These are phyloP conservation scores for Lutjanus argentimaculatus DNA, from an alignment of 2,797 vertebrate species.

Conservation along the genomic window DNA sequence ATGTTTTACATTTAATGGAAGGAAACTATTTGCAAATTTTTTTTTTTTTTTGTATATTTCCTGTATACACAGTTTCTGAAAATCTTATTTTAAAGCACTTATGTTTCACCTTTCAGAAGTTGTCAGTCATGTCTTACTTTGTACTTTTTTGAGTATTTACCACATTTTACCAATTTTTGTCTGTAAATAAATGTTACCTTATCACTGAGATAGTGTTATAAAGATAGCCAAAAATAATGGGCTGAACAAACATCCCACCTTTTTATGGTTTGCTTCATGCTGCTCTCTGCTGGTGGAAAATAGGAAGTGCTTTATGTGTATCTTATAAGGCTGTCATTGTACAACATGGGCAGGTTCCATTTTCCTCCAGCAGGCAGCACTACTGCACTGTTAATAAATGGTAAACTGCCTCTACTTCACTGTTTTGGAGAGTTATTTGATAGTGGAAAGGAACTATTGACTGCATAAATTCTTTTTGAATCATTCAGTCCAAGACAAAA, in stretches of 20 bases:
- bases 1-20: conserved; percentile 21
- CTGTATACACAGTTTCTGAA: neutral
- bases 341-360: neutral
- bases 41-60: neutral
- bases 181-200: neutral
- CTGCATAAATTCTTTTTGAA: too few relatives aligned
- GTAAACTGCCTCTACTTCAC: neutral
- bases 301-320: neutral
- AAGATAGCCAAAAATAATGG: neutral
- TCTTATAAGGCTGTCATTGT: neutral
- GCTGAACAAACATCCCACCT: accelerated
- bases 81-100: conserved; percentile 8
- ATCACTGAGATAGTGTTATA: neutral
- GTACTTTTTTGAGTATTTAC: neutral
- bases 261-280: neutral
- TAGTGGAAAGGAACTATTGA: neutral
- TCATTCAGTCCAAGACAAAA: too few relatives aligned
- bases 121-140: conserved; percentile 6
- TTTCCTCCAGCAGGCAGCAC: conserved; percentile 28
- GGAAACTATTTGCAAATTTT: neutral
- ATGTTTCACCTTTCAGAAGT: neutral
- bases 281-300: conserved; percentile 51
- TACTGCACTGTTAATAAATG: neutral
- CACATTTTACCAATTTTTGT: neutral
- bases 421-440: neutral